Conservation (phyloP, 2,113 vertebrate genomes). For the Diadophis punctatus region DNA sequence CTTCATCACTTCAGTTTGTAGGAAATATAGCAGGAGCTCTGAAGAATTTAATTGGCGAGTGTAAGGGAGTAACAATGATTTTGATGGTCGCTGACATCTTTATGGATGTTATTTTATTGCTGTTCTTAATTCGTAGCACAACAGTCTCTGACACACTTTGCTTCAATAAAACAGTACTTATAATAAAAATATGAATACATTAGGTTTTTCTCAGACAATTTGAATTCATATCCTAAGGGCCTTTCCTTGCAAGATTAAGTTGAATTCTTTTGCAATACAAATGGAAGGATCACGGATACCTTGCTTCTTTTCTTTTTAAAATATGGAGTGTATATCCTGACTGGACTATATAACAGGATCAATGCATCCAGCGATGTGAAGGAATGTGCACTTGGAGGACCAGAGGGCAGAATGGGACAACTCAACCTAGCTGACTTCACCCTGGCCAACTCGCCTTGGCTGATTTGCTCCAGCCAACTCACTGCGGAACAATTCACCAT, state of each 20-base stretch:
- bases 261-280: conserved; percentile 35
- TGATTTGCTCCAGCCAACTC: background rate
- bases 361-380: background rate
- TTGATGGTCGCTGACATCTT: conserved; percentile 41
- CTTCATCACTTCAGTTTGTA: conserved; percentile 55
- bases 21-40: conserved; percentile 23
- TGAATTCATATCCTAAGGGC: conserved; percentile 41
- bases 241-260: conserved; percentile 42
- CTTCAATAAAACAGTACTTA: conserved; percentile 23
- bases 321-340: background rate
- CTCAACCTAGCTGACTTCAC: background rate
- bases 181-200: conserved; percentile 5
- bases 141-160: conserved; percentile 9
- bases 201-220: conserved; percentile 42
- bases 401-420: background rate
- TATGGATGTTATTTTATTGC: conserved; percentile 34
- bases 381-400: background rate
- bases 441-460: background rate
- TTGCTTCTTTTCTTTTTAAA: background rate
- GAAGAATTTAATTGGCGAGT: conserved; percentile 36
- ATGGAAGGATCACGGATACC: background rate
- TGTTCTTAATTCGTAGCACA: conserved; percentile 49
- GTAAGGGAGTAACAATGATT: conserved; percentile 36
- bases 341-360: background rate
- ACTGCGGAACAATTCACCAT: background rate